phyloP scores from a whole-genome alignment of 1,140 invertebrate species.

The Drosophila dunni region DNA sequence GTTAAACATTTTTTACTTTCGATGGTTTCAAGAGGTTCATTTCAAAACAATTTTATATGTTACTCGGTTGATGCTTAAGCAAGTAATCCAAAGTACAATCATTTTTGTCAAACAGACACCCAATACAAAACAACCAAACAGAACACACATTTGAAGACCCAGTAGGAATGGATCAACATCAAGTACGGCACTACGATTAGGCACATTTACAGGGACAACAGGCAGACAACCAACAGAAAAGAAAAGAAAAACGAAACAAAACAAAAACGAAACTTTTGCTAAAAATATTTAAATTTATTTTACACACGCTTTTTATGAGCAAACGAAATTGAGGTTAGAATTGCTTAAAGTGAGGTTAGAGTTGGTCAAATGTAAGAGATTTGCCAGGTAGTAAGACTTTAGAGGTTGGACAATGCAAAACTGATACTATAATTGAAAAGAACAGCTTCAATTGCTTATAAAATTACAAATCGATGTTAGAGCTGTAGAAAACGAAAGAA shows the following conservation, averaged over 20 bases:
- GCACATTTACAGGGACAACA: constrained; percentile 71
- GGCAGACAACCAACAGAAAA: constrained; percentile 9
- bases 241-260: constrained; percentile 17
- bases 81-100: constrained; percentile 80
- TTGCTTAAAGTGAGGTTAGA: constrained; percentile 32
- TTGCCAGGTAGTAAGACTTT: too few species aligned
- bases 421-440: too few species aligned
- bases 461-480: too few species aligned
- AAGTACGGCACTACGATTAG: constrained; percentile 17
- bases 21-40: constrained; percentile 72
- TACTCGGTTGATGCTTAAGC: constrained; percentile 74
- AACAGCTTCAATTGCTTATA: too few species aligned
- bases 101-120: constrained; percentile 81
- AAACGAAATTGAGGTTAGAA: constrained; percentile 13
- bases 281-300: constrained; percentile 68
- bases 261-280: constrained; percentile 67
- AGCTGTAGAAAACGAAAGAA: too few species aligned
- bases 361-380: neutral
- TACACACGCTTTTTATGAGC: constrained; percentile 59
- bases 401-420: too few species aligned
- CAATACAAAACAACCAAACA: constrained; percentile 39
- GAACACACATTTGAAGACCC: constrained; percentile 3
- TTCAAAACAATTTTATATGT: constrained; percentile 57
- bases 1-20: constrained; percentile 58
- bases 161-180: constrained; percentile 22